Conservation (phyloP, 2,113 vertebrate genomes). For the Nicator chloris region DNA sequence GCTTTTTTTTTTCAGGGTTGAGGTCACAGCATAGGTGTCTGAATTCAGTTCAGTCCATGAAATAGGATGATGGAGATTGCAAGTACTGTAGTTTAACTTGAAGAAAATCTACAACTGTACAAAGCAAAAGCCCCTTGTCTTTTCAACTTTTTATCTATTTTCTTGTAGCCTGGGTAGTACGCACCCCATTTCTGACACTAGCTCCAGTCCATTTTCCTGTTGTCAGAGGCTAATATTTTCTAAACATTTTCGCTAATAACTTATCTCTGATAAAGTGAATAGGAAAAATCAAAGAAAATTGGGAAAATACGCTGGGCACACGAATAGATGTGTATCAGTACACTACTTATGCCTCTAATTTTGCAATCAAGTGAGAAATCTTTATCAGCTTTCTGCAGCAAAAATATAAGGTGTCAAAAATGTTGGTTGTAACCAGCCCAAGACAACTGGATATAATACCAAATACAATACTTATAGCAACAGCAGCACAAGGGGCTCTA, state of each 20-base stretch:
- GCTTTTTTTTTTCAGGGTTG: neutral
- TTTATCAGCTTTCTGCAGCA: neutral
- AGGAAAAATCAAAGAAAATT: conserved; percentile 14
- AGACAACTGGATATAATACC: neutral
- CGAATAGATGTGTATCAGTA: neutral
- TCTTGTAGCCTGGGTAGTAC: neutral
- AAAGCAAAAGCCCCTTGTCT: neutral
- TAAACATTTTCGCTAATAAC: conserved; percentile 4
- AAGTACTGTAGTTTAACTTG: neutral
- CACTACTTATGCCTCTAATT: neutral
- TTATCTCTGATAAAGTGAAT: neutral
- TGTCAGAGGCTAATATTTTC: neutral
- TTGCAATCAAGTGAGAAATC: neutral
- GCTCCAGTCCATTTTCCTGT: neutral
- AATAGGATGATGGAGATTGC: neutral
- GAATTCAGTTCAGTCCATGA: neutral
- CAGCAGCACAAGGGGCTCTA: neutral
- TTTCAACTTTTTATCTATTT: neutral
- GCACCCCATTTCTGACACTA: neutral
- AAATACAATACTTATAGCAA: neutral
- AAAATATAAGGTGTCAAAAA: neutral
- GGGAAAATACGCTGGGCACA: neutral
- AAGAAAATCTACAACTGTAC: neutral
- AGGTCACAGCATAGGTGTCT: neutral
- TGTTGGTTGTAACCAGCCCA: neutral